These are phyloP conservation scores for Bactericera cockerelli DNA, from an alignment of 1,140 invertebrate genomes.

Conservation along the genomic window DNA sequence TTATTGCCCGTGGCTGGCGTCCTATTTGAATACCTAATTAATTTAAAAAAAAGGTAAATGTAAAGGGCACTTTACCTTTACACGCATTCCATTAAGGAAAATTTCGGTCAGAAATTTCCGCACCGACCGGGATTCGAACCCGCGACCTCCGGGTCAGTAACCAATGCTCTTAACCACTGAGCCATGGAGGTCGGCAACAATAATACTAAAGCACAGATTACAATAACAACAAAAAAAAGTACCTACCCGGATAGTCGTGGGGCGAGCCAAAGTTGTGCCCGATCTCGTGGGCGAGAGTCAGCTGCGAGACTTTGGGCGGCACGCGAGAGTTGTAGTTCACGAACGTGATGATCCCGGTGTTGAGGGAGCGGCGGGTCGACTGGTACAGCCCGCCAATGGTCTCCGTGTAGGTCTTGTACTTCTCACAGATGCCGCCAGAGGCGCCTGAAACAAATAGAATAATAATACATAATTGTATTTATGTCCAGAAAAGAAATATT, in stretches of 20 bases:
- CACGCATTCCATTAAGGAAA: no score
- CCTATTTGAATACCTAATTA: no score
- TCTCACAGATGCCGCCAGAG: constrained; percentile 96
- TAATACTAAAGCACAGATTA: constrained; percentile 17
- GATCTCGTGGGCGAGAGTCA: constrained; percentile 97
- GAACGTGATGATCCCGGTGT: constrained; percentile 98
- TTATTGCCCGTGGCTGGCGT: no score
- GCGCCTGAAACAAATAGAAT: constrained; percentile 44
- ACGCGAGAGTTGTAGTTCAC: constrained; percentile 97
- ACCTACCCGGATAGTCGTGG: background rate
- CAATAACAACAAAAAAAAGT: constrained; percentile 7
- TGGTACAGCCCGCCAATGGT: constrained; percentile 84
- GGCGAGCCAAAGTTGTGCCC: constrained; percentile 98
- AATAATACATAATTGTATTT: background rate
- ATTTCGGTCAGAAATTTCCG: no score
- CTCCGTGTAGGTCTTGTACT: constrained; percentile 92
- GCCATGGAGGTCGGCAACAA: no score
- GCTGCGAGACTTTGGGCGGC: constrained; percentile 88
- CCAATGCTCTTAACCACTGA: no score
- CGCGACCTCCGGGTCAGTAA: no score
- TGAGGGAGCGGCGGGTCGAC: constrained; percentile 83
- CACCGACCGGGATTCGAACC: no score
- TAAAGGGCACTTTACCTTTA: no score
- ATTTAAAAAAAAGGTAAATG: no score
- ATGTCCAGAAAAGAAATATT: background rate